Evolutionary conservation across 2,888 invertebrate species (phyloP), one percentile per base, ranked within the genome.

Genomic region (Andrena haemorrhoa): DNA sequence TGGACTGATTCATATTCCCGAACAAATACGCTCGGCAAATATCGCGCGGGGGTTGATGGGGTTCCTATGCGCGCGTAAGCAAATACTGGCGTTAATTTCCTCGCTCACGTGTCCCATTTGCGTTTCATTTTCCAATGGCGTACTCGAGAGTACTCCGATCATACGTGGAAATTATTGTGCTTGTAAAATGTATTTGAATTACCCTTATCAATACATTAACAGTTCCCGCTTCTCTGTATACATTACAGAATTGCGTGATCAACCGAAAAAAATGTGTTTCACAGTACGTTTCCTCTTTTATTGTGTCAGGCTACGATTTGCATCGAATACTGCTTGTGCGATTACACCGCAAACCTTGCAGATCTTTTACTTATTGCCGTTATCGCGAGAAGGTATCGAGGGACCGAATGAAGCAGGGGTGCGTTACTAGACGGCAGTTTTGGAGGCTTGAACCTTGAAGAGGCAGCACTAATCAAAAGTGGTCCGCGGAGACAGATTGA

Each of bases 1-100:
- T 92, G 92, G 90, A 85, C 85, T 75, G 84, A 87, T 84, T 91
- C 87, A 82, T 84, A 91, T 91, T 90, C 89, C 87, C 87, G 88
- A 89, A 90, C 89, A 92, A 92, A 92, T 86, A 92, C 73, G 71
- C 83, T 85, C 79, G 81, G 89, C 89, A 92, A 93, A 93, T 91
- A 88, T 56, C 58, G 68, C 69, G 31, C 74, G 68, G 66, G 61
- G 77, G 68, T 73, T 71, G 78, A 81, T 73, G 78, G 75, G 81
- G 70, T 51, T 71, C 71, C 41, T 65, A 51, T 71, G 63, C 47
- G 56, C 35, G 53, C 66, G 75, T 65, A 73, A 75, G 82, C 75
- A 83, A 88, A 88, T 85, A 87, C 16, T 69, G 53, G 75, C 81
- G 88, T 90, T 86, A 87, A 87, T 89, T 87, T 86, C 76, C 65